Base-by-base conservation (phyloP, 2,888 invertebrate species). In the Nemotelus nigrinus region DNA sequence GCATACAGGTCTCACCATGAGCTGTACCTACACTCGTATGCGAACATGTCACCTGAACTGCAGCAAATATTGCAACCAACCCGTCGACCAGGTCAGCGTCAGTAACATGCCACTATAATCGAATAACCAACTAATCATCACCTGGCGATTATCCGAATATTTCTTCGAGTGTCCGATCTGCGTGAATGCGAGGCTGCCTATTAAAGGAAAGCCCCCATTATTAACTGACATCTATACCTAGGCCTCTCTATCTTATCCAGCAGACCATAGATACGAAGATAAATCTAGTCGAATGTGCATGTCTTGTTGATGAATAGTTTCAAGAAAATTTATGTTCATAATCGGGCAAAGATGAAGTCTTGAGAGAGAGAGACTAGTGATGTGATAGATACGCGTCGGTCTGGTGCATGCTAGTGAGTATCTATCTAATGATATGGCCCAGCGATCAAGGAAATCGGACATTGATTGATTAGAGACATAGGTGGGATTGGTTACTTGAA, bases 61-160 rank as follows among this genome's bases (percentile, higher is more conserved):
- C 45, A 3, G 2, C 8, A 58, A 47, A 67, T 67, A 48, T 57
- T 57, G 63, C 63, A 10, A 43, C 63, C 41, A 63, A 25, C 25
- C 25, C 43, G 25, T 63, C 43, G 53, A 70, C 25, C 25, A n/a
- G 25, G 5, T 39, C 5, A 50, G 8, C 10, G n/a, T n/a, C 68
- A 48, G 44, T 4, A 68, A 25, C 25, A 39, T 50, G 63, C 39
- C n/a, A 43, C 10, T 70, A 67, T 65, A 65, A 45, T 70, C 53
- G 10, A 53, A 53, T 43, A 45, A 39, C 43, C 3, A 39, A 53
- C 70, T 43, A 70, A 70, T 70, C 70, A 70, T 44, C 70, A 70
- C 70, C 50, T 8, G 53, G 41, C 53, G 70, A 70, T 70, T 70
- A 70, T 70, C 70, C 70, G 44, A 70, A 70, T 70, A 70, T 67